Evolutionary conservation across 1,140 invertebrate species (phyloP).

Genomic region (Colletes gigas): DNA sequence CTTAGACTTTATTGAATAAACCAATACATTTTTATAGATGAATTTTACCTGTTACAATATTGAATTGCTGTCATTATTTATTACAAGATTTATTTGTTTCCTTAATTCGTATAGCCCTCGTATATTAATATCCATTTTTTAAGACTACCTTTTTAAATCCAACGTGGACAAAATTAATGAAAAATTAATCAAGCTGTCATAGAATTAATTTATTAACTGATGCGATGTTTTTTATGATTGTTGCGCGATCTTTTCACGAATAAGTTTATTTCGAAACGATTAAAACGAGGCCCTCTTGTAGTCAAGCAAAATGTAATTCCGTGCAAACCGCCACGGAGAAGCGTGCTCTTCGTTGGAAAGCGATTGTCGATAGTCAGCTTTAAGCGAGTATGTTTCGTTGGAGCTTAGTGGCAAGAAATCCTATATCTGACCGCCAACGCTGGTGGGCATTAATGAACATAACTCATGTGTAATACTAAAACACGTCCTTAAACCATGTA

Average conservation of each 20-base stretch:
- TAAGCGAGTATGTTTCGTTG: background rate
- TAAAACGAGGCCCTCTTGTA: background rate
- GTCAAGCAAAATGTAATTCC: slow-evolving; percentile 1
- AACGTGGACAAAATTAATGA: too few species aligned
- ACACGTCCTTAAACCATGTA: background rate
- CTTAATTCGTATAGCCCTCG: too few species aligned
- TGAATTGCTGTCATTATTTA: too few species aligned
- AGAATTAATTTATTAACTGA: too few species aligned
- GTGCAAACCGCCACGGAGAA: background rate
- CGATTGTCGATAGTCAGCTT: slow-evolving; percentile 2
- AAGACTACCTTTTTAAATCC: too few species aligned
- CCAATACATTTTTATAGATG: too few species aligned
- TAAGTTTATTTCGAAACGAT: background rate
- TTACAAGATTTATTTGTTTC: too few species aligned
- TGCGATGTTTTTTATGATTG: background rate
- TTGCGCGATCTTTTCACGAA: background rate
- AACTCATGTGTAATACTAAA: background rate
- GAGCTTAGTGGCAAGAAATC: background rate
- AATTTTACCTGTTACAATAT: too few species aligned
- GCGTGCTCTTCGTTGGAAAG: background rate
- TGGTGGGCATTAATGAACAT: slow-evolving; percentile 3
- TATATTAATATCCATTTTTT: too few species aligned
- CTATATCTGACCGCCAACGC: background rate
- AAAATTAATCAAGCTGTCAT: too few species aligned
- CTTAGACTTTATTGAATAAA: too few species aligned